Conservation (phyloP, 2,888 invertebrate genomes). For the Holacanthella duospinosa region DNA sequence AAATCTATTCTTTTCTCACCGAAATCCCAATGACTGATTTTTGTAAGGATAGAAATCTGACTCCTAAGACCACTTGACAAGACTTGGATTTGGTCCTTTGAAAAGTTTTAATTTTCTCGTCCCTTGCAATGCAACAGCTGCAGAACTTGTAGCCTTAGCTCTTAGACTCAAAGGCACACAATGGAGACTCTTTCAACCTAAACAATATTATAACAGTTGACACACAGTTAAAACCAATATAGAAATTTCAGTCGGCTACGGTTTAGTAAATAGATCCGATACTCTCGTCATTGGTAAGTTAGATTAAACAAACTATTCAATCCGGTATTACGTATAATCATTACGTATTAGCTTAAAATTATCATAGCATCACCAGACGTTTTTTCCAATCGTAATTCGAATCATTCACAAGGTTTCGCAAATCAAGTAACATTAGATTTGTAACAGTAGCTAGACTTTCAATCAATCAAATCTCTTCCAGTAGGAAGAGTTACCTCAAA, state of each 20-base stretch:
- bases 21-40: background rate
- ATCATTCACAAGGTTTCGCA: background rate
- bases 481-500: too few species aligned
- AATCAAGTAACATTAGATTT: background rate
- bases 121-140: background rate
- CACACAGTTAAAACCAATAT: background rate
- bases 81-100: background rate
- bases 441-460: too few species aligned
- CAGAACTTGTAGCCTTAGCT: slow-evolving; percentile 1
- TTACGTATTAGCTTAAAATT: background rate
- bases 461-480: too few species aligned
- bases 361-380: background rate
- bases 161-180: too few species aligned
- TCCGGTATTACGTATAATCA: too few species aligned
- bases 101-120: background rate
- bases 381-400: background rate
- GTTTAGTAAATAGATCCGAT: background rate
- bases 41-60: background rate
- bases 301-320: too few species aligned
- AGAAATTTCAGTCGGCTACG: background rate
- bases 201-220: background rate
- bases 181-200: background rate
- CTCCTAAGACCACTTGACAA: slow-evolving; percentile 1
- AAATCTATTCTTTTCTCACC: background rate
- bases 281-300: too few species aligned